Base-by-base conservation (phyloP, 2,113 vertebrate genomes). In the Kryptolebias marmoratus region DNA sequence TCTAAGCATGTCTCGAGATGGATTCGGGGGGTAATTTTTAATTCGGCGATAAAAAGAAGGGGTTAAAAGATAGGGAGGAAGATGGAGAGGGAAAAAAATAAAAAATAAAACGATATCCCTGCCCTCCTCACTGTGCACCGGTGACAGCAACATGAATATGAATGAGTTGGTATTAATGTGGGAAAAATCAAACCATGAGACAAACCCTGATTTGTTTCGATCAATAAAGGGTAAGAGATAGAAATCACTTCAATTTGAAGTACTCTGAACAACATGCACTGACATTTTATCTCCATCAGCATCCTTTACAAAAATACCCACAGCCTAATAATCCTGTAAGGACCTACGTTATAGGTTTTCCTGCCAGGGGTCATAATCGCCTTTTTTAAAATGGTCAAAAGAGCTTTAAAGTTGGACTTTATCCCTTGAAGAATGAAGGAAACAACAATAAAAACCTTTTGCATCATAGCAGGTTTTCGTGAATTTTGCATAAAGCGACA, bases 191-290 rank as follows among this genome's bases (percentile, higher is more conserved):
- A 82, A 71, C 68, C 69, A 64, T 66, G 66, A 80, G 77, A 77
- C 82, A 73, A 82, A 85, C 87, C 91, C 89, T 91, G 92, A 91
- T 88, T 87, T 57, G 52, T 77, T 86, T 83, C 47, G 71, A 89
- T 90, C 81, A 83, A 87, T 91, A 90, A 86, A 85, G 88, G 88
- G 82, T 75, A 79, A 70, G 65, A 85, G 79, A 85, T 80, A 91
- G 85, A 90, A 89, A 91, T 93, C 93, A 95, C 94, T 95, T 94
- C 93, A 95, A 94, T 95, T 94, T 95, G 94, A 95, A 95, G 94
- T 94, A 94, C 88, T 93, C 86, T 90, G 86, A 90, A 90, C 83
- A 88, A 88, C 91, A 92, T 90, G 87, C 81, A 79, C 86, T 85
- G 89, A 79, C 73, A 60, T 88, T 84, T 56, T 76, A 71, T 80